phyloP scores from a whole-genome alignment of 1,140 invertebrate species.

The Polypedilum pembai region DNA sequence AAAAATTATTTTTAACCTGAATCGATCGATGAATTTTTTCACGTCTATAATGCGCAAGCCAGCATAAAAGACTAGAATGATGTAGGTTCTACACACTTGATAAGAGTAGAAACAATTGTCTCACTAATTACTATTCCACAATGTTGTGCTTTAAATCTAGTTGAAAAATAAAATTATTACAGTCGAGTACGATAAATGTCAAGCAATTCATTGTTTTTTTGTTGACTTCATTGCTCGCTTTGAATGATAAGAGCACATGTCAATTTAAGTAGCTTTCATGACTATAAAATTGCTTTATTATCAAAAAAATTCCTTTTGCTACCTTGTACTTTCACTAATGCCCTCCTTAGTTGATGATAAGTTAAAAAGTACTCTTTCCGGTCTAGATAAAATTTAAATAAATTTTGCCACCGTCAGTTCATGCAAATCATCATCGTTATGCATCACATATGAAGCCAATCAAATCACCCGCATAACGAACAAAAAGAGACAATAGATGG shows the following conservation, averaged over 20 bases:
- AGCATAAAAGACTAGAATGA: no score
- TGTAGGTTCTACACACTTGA: no score
- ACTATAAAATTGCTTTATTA: neutral
- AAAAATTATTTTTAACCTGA: no score
- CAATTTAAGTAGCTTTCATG: conserved; percentile 1
- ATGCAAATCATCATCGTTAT: neutral
- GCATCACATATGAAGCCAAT: neutral
- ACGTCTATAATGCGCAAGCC: no score
- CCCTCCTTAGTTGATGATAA: no score
- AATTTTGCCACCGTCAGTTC: neutral
- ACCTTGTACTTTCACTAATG: no score
- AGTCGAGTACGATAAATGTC: neutral
- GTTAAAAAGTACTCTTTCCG: neutral
- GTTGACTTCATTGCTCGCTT: neutral
- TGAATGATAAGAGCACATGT: neutral
- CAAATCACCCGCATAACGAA: conserved; percentile 26
- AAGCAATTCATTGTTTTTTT: neutral
- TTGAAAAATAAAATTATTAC: neutral
- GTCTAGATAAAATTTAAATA: neutral
- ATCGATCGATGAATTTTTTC: no score
- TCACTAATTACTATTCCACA: no score
- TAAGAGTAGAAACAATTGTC: no score
- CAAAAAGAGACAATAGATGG: neutral
- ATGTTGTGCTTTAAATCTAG: neutral
- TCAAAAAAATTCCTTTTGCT: neutral